Conservation (phyloP, 2,888 invertebrate genomes). For the Chymomyza caudatula region DNA sequence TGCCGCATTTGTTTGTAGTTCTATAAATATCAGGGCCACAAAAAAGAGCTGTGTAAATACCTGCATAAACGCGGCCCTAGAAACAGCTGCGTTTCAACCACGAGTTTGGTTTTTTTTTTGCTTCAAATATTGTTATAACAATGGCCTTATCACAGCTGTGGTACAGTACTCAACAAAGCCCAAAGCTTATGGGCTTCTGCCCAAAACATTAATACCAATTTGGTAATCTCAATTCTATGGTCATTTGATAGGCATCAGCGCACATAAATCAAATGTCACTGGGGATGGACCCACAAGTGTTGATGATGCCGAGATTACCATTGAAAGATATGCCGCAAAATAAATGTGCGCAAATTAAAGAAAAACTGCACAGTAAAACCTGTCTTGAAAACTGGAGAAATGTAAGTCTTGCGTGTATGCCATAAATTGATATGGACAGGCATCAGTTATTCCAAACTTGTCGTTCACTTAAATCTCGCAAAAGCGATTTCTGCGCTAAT, state of each 20-base stretch:
- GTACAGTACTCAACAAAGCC: neutral
- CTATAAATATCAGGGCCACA: neutral
- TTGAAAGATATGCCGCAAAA: neutral
- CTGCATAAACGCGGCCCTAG: neutral
- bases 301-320: neutral
- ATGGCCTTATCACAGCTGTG: neutral
- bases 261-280: neutral
- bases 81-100: neutral
- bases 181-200: neutral
- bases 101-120: neutral
- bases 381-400: constrained; percentile 1
- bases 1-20: neutral
- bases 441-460: constrained; percentile 55
- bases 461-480: constrained; percentile 37
- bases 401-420: constrained; percentile 5
- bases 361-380: neutral
- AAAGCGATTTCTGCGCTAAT: constrained; percentile 48
- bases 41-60: neutral
- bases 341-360: neutral
- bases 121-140: neutral
- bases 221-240: neutral
- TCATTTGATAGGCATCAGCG: neutral
- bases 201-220: neutral
- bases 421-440: constrained; percentile 7
- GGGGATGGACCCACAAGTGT: neutral